These are phyloP conservation scores for Bufotes viridis DNA, from an alignment of 2,797 vertebrate genomes.

Conservation along the genomic window DNA sequence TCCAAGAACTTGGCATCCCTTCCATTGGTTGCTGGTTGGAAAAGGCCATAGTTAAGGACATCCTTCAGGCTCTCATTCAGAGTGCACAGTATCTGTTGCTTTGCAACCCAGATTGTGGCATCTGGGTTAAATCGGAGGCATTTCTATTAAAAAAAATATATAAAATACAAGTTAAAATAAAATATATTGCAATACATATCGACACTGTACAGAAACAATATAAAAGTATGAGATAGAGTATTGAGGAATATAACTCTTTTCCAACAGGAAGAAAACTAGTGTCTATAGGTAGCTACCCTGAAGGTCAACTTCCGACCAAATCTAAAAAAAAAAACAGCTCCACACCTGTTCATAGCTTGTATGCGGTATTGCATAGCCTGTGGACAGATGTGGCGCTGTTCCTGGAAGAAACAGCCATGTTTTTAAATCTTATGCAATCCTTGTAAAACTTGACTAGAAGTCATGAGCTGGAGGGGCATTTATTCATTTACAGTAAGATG, in stretches of 20 bases:
- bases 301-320: background rate
- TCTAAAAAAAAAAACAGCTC: too few relatives aligned
- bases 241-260: background rate
- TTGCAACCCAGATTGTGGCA: constrained; percentile 92
- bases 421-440: too few relatives aligned
- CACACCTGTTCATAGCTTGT: too few relatives aligned
- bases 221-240: background rate
- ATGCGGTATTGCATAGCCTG: too few relatives aligned
- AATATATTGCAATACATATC: background rate
- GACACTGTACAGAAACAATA: background rate
- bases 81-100: constrained; percentile 93
- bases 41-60: constrained; percentile 92
- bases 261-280: background rate
- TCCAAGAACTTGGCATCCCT: constrained; percentile 93
- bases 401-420: too few relatives aligned
- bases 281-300: background rate
- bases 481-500: too few relatives aligned
- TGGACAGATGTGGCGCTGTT: too few relatives aligned
- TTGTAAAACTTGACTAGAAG: too few relatives aligned
- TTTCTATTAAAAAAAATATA: constrained; percentile 77
- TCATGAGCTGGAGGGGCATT: too few relatives aligned
- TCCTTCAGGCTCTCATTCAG: constrained; percentile 92
- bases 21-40: constrained; percentile 92
- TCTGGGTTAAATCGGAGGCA: constrained; percentile 93
- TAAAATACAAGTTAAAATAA: background rate